These are phyloP conservation scores for Oryzias celebensis DNA, from an alignment of 2,113 vertebrate genomes.

Conservation along the genomic window DNA sequence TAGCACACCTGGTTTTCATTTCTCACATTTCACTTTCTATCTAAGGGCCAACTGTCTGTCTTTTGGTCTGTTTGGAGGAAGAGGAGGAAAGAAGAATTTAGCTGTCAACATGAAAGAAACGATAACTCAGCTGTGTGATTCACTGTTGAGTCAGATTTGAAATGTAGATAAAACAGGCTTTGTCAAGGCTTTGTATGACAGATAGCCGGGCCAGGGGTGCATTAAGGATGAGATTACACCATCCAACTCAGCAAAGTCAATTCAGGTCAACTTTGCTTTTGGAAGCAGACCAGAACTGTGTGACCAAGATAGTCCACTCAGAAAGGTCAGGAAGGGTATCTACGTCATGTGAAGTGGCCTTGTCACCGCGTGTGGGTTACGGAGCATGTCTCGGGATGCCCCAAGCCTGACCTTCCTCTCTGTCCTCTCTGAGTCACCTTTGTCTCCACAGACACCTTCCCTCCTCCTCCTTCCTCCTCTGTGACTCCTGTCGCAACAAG, in stretches of 20 bases:
- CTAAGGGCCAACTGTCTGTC: constrained; percentile 29
- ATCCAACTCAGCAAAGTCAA: background rate
- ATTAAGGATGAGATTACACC: background rate
- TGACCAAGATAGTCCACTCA: constrained; percentile 27
- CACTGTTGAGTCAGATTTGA: constrained; percentile 6
- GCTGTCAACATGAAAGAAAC: constrained; percentile 24
- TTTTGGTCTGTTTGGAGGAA: constrained; percentile 23
- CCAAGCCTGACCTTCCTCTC: constrained; percentile 65
- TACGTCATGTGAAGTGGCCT: constrained; percentile 34
- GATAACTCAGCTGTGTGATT: constrained; percentile 10
- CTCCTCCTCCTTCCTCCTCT: constrained; percentile 38
- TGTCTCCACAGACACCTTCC: constrained; percentile 75
- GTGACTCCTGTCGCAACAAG: constrained; percentile 48
- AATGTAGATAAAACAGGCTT: constrained; percentile 10
- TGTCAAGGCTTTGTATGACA: background rate
- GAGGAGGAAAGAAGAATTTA: constrained; percentile 5
- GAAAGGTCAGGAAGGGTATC: constrained; percentile 47
- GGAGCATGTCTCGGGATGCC: constrained; percentile 65
- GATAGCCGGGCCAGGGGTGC: background rate
- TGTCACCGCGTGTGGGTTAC: constrained; percentile 44
- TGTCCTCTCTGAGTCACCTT: constrained; percentile 73
- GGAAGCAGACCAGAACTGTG: background rate
- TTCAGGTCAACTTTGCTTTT: constrained; percentile 5
- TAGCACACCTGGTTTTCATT: constrained; percentile 72
- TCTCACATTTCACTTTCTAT: constrained; percentile 70